A percentile compares a stretch with the other conserved stretches of the same genome.
phyloP scores from a whole-genome alignment of 2,113 vertebrate species.

The Hippoglossus stenolepis region DNA sequence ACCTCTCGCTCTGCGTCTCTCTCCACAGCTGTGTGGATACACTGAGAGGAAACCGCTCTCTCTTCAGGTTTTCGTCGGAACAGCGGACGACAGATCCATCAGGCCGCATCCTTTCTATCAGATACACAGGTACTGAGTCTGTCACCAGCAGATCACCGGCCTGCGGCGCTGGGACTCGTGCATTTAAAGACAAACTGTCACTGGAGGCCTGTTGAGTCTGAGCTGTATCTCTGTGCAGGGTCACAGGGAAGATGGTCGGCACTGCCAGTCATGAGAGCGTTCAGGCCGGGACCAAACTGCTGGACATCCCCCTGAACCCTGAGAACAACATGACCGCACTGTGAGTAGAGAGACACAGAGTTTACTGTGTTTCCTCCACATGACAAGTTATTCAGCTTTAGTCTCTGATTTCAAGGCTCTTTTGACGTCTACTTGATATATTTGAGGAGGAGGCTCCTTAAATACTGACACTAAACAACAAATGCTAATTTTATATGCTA shows the following conservation, averaged over 20 bases:
- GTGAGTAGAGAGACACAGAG: slow-evolving; percentile 76
- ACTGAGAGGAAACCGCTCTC: slow-evolving; percentile 89
- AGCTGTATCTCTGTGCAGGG: slow-evolving; percentile 73
- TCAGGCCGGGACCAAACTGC: slow-evolving; percentile 90
- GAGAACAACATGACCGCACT: slow-evolving; percentile 94
- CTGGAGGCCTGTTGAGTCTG: not conserved
- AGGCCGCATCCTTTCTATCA: slow-evolving; percentile 94
- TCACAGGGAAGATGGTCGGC: slow-evolving; percentile 94
- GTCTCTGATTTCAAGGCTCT: not conserved
- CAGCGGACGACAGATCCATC: slow-evolving; percentile 91
- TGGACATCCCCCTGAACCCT: slow-evolving; percentile 90
- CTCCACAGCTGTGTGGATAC: slow-evolving; percentile 87
- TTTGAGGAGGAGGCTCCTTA: no score
- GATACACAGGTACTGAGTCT: slow-evolving; percentile 84
- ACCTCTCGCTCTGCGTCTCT: slow-evolving; percentile 16
- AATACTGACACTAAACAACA: no score
- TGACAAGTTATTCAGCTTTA: not conserved
- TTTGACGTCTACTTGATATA: no score
- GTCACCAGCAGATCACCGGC: no score
- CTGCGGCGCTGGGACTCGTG: not conserved
- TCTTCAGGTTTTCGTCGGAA: slow-evolving; percentile 93
- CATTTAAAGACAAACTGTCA: no score
- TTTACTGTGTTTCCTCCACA: not conserved
- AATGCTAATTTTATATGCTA: no score
- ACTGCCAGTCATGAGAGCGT: slow-evolving; percentile 92